These are phyloP conservation scores for Siniperca scherzeri DNA, from an alignment of 2,797 vertebrate genomes.

Conservation along the genomic window DNA sequence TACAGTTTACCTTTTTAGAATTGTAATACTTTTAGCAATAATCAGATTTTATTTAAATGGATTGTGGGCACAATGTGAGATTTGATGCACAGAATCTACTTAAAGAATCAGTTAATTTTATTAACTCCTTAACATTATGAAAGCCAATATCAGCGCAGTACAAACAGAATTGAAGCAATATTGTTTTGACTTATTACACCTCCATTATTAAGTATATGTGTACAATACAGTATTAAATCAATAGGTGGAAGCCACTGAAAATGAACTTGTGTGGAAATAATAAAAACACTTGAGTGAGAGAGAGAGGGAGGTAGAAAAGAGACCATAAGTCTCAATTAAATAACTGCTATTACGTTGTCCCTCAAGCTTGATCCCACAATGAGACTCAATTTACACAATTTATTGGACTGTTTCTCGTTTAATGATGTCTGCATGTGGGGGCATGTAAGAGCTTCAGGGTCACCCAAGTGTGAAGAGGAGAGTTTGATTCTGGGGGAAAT, in stretches of 20 bases:
- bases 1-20: background rate
- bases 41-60: background rate
- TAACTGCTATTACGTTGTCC: background rate
- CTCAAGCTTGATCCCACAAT: background rate
- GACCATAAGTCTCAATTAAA: background rate
- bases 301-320: background rate
- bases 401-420: background rate
- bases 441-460: constrained; percentile 13
- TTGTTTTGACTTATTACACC: background rate
- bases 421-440: background rate
- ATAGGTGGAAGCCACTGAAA: background rate
- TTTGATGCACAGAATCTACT: background rate
- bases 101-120: background rate
- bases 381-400: background rate
- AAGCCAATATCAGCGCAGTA: background rate
- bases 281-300: background rate
- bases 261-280: background rate
- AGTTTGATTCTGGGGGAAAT: constrained; percentile 7
- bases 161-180: background rate
- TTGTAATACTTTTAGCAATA: background rate
- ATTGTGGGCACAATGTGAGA: background rate
- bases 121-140: background rate
- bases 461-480: constrained; percentile 23
- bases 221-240: background rate
- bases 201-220: too few species aligned